phyloP scores from a whole-genome alignment of 2,797 vertebrate species.

The Selene dorsalis region DNA sequence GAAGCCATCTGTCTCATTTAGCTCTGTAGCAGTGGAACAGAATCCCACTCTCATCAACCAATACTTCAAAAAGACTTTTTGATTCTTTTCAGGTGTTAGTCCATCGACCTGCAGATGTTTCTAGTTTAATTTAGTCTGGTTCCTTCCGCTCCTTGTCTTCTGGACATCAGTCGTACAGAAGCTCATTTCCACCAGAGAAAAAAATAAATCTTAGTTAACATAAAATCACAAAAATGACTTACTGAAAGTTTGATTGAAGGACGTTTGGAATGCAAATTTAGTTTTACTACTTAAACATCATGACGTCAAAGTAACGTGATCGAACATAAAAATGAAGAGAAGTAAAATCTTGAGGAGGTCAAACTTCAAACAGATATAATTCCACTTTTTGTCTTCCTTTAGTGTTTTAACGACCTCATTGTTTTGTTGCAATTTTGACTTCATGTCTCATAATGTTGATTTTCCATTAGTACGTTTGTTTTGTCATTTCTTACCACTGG shows the following conservation, averaged over 20 bases:
- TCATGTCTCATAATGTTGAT: neutral
- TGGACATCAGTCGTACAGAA: conserved; percentile 10
- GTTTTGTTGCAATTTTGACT: neutral
- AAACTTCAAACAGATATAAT: neutral
- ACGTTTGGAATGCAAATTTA: neutral
- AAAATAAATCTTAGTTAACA: neutral
- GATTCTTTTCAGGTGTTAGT: neutral
- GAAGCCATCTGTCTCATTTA: neutral
- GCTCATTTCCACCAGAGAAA: conserved; percentile 13
- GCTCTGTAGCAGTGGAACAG: conserved; percentile 16
- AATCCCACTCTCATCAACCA: neutral
- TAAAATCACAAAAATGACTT: neutral
- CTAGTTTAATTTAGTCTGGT: neutral
- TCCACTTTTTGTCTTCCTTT: neutral
- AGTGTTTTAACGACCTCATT: neutral
- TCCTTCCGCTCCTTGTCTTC: neutral
- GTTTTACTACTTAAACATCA: neutral
- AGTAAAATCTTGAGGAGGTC: neutral
- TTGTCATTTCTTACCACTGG: neutral
- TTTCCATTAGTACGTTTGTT: neutral
- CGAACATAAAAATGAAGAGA: neutral
- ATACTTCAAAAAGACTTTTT: neutral
- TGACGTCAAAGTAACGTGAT: neutral
- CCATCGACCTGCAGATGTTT: neutral
- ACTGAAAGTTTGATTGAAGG: no score